Base-by-base conservation (phyloP, 2,113 vertebrate species). In the Eolophus roseicapilla region DNA sequence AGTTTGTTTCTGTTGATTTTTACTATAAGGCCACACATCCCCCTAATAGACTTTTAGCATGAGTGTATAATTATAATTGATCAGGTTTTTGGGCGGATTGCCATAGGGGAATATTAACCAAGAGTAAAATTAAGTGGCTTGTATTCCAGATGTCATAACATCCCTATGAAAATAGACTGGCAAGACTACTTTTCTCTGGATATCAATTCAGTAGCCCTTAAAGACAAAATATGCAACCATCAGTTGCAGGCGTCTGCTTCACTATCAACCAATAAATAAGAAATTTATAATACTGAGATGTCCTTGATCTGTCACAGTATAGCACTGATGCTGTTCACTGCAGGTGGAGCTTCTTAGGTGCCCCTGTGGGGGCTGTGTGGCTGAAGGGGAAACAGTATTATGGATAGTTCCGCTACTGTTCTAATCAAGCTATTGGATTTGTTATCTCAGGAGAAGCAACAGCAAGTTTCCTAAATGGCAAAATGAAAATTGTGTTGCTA, bases 81-180 rank as follows among this genome's bases (percentile, higher is more conserved):
- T 91, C 33, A 78, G 20, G 0, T 33, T 75, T 86, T 25, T 4
- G 27, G 10, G 28, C 90, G 15, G 35, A 49, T 86, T 89, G 92
- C 78, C 84, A 67, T 33, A 62, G 46, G 52, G 49, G 23, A 82
- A 19, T 63, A 77, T 91, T 89, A 95, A 90, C 63, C 41, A 63
- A 90, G 23, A 90, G 31, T 77, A 82, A 92, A 91, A 95, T 92
- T 92, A 88, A 80, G 53, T 76, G 60, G 39, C n/a, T 94, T 80
- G 4, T 81, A 35, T 74, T 95, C 68, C 82, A 92, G 50, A 83
- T 88, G 76, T 68, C 82, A 60, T 0, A 2, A 20, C 9, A 80
- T 90, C 49, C 63, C 23, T 74, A 37, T 74, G 35, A 91, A 95
- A 90, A 81, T 80, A 50, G 15, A 88, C 39, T 10, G 59, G 11